Evolutionary conservation across 2,888 invertebrate genomes (phyloP), one percentile per base, ranked within the genome.

Genomic region (Eristalinus sepulchralis): DNA sequence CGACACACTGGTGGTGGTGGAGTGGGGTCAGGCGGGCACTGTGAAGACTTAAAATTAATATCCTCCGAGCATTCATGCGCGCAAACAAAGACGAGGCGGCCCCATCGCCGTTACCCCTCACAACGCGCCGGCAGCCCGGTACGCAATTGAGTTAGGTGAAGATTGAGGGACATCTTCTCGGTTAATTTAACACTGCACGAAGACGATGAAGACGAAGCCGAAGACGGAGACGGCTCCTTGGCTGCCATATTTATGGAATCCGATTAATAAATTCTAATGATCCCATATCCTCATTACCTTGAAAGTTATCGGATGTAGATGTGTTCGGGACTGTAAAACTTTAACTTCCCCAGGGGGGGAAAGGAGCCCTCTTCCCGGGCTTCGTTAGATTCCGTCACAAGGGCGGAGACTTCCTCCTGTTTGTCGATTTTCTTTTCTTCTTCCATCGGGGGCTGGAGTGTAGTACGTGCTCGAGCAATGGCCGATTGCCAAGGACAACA

Each of bases 191-290:
- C 68, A 67, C 73, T 75, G 67, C 62, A 81, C 63, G 62, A 63
- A 13, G 39, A 39, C 39, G 39, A 39, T 4, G n/a, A 39, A 13
- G 39, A 3, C 27, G 27, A 27, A 2, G 27, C 5, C 27, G 27
- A n/a, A n/a, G n/a, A 39, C n/a, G n/a, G 13, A 3, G 39, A 39
- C 68, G 73, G 62, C 63, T 63, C 63, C 57, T 70, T 75, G 55
- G 22, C 68, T 68, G 67, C 22, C 68, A 75, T 81, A 81, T 81
- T 81, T 81, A 81, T 81, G 53, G 71, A 81, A 72, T 71, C 81
- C 68, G 34, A 77, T 85, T 72, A 77, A 85, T 85, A 81, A 77
- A 85, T 85, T 77, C 68, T 72, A 85, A 85, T 72, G 85, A 77
- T 68, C 63, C 77, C 72, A 76, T 68, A 81, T 85, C 81, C 85